Evolutionary conservation across 2,888 invertebrate genomes (phyloP).

Genomic region (Hoplodrina ambigua): DNA sequence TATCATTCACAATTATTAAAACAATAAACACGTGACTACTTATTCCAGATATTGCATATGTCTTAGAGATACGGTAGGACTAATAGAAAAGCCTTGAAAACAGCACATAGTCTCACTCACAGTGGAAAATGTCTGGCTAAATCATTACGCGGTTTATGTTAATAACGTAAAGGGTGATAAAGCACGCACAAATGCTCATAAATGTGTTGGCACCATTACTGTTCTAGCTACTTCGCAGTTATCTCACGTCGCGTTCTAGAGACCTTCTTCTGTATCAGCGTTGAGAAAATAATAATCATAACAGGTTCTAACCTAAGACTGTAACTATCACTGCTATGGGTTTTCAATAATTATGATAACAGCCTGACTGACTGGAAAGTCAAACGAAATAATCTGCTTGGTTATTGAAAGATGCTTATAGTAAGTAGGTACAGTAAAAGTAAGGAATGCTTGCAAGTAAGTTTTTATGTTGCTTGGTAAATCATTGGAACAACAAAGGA

Average conservation of each 20-base stretch:
- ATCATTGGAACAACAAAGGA: constrained; percentile 40
- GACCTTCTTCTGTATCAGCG: constrained; percentile 61
- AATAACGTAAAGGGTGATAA: constrained; percentile 79
- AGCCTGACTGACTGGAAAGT: background rate
- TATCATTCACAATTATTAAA: constrained; percentile 38
- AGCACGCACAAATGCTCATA: constrained; percentile 83
- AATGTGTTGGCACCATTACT: constrained; percentile 74
- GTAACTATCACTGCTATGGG: constrained; percentile 20
- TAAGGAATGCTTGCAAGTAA: constrained; percentile 24
- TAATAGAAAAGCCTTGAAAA: constrained; percentile 67
- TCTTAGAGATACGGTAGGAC: constrained; percentile 52
- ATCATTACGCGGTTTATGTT: constrained; percentile 78
- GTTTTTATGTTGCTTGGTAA: constrained; percentile 26
- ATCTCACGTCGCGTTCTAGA: constrained; percentile 71
- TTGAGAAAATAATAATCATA: constrained; percentile 60
- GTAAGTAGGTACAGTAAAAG: background rate
- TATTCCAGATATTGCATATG: constrained; percentile 34
- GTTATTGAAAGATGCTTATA: background rate
- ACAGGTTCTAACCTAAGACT: constrained; percentile 57
- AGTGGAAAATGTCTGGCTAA: constrained; percentile 74
- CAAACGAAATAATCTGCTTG: background rate
- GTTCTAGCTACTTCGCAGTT: constrained; percentile 68
- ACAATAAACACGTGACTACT: constrained; percentile 53
- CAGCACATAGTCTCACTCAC: constrained; percentile 65
- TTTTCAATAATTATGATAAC: constrained; percentile 24